Evolutionary conservation across 2,113 vertebrate species (phyloP).

Genomic region (Raja brachyura): DNA sequence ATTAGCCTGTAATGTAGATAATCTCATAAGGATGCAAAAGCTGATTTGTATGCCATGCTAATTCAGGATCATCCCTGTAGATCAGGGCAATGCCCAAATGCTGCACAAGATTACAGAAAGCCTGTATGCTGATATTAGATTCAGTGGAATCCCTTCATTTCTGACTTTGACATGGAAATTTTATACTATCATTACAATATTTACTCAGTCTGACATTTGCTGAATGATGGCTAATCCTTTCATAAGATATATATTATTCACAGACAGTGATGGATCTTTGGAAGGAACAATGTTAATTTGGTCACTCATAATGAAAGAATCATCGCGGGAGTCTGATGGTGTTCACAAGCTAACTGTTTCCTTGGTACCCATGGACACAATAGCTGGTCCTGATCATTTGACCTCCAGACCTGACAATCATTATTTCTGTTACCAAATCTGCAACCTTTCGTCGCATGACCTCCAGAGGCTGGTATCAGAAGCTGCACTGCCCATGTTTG

Average conservation of each 20-base stretch:
- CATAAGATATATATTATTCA: constrained; percentile 17
- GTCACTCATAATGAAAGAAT: constrained; percentile 1
- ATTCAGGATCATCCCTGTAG: constrained; percentile 72
- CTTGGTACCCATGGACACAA: neutral
- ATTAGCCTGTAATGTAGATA: constrained; percentile 67
- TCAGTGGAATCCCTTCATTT: constrained; percentile 74
- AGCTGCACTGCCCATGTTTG: neutral
- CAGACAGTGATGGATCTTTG: neutral
- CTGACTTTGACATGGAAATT: constrained; percentile 77
- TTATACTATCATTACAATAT: constrained; percentile 61
- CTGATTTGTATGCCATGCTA: constrained; percentile 73
- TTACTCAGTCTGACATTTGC: neutral
- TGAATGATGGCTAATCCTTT: constrained; percentile 24
- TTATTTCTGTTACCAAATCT: neutral
- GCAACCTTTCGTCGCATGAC: neutral
- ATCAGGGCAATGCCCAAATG: constrained; percentile 58
- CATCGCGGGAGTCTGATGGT: neutral
- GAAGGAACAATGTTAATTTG: neutral
- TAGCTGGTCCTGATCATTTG: neutral
- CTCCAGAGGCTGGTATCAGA: neutral
- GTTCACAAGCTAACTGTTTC: neutral
- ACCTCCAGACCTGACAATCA: neutral
- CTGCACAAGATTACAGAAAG: constrained; percentile 57
- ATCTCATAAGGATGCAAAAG: constrained; percentile 72
- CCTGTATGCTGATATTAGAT: constrained; percentile 79